Base-by-base conservation (phyloP, 2,888 invertebrate genomes). In the Oeneis ivallda region DNA sequence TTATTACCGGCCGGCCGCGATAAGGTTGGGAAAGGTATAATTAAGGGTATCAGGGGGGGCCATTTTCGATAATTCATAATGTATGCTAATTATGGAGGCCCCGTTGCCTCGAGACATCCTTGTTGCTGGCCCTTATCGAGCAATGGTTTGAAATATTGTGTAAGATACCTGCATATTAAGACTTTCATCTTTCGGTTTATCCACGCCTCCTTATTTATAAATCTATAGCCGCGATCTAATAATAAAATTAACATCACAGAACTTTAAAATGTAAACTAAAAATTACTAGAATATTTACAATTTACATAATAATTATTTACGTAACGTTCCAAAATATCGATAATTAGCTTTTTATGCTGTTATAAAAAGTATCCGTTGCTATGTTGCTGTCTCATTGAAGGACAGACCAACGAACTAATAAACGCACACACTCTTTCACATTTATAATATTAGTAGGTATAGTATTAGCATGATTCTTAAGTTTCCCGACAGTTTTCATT, bases 31-130 rank as follows among this genome's bases (percentile, higher is more conserved):
- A 73, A 86, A 84, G 87, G 72, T 85, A 84, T 87, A 89, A 91
- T 91, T 90, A 90, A 82, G 84, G 79, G 76, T 82, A 85, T 85
- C 81, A 81, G 26, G 39, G 79, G 79, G 82, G 89, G 85, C 84
- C 85, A 86, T 89, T 91, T 89, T 83, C 83, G 87, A 89, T 91
- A 90, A 89, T 89, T 88, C 87, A 86, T 89, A 91, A 91, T 90
- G 88, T 85, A 90, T 87, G 89, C 85, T 91, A 91, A 91, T 91
- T 89, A 90, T 86, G 88, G 88, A 78, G 85, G 83, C 73, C 69
- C 75, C 76, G 77, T 79, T 73, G 85, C 89, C 88, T 73, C 84
- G 80, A 85, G 89, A 81, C 82, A 77, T 67, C 72, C 70, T 73
- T 64, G 58, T 66, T 68, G 64, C 56, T 66, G 68, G 67, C 64